These are phyloP conservation scores for Platorchestia sp. DNA, from an alignment of 1,140 invertebrate genomes.

Conservation along the genomic window DNA sequence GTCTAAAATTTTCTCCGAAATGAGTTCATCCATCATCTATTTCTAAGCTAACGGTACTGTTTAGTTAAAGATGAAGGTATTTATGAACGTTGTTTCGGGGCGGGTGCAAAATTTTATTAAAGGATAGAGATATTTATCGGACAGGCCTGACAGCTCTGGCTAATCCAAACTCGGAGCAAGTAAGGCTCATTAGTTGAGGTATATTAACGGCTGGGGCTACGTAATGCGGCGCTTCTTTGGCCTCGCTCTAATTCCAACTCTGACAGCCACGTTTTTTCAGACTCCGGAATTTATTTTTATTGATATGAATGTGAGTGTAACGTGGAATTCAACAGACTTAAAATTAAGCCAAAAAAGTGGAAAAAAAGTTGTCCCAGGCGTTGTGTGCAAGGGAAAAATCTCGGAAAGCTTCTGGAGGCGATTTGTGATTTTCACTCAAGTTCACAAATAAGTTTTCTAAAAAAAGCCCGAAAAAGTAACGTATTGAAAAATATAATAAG, in stretches of 20 bases:
- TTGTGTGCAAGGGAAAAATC: background rate
- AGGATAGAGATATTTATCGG: background rate
- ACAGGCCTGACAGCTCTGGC: background rate
- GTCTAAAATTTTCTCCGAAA: background rate
- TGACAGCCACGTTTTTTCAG: background rate
- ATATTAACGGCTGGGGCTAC: background rate
- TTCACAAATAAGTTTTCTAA: background rate
- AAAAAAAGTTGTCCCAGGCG: background rate
- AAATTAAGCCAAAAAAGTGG: background rate
- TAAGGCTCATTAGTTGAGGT: background rate
- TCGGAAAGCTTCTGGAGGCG: background rate
- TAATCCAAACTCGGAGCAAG: background rate
- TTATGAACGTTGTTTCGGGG: background rate
- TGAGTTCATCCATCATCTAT: background rate
- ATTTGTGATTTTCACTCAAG: background rate
- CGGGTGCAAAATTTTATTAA: background rate
- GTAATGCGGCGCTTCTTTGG: background rate
- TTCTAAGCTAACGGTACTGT: background rate
- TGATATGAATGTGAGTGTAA: background rate
- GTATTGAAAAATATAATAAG: too few relatives aligned
- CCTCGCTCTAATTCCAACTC: background rate
- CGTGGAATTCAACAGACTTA: background rate
- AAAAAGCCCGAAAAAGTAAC: background rate
- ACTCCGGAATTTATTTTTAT: background rate
- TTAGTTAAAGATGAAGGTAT: background rate